Evolutionary conservation across 2,888 invertebrate species (phyloP), one percentile per base, ranked within the genome.

Genomic region (Chymomyza procnemis): DNA sequence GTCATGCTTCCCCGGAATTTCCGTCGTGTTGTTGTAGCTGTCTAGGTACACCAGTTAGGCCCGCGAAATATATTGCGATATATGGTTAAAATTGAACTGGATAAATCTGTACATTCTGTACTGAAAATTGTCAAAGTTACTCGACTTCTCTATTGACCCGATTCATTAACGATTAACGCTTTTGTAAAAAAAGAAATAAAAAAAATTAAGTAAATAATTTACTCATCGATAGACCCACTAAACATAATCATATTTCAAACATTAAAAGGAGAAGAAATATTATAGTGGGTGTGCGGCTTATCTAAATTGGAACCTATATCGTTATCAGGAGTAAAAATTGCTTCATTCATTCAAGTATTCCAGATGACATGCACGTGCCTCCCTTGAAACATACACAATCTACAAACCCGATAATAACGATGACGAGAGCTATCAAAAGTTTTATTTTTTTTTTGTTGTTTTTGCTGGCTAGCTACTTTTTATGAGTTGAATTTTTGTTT

Each of bases 331-430:
- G 34, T 41, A 50, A 18, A n/a, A 12, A 18, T 50, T 16, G 6
- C 16, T 50, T 30, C 59, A 67, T 50, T 4, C n/a, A 18, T 61
- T 60, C n/a, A 26, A 16, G 47, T 61, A 52, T 67, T 61, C 30
- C 47, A 52, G 26, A 47, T n/a, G 54, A 1, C n/a, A 6, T 78
- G 71, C 83, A 78, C 80, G 83, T 78, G 83, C 73, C 75, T 67
- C 73, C 69, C 71, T 77, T 69, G 52, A 57, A 54, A 61, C 12
- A 19, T 14, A 6, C 6, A 26, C 26, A 21, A 46, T 58, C 47
- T 19, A 19, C 41, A 47, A 22, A 47, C 8, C 26, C 5, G n/a
- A n/a, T 47, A 26, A 46, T 9, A 21, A 18, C 9, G 54, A 18
- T 18, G 54, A 54, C 54, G 19, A 21, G 19, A 21, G 54, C 21